phyloP scores from a whole-genome alignment of 1,140 invertebrate species.

The Medauroidea extradentata region DNA sequence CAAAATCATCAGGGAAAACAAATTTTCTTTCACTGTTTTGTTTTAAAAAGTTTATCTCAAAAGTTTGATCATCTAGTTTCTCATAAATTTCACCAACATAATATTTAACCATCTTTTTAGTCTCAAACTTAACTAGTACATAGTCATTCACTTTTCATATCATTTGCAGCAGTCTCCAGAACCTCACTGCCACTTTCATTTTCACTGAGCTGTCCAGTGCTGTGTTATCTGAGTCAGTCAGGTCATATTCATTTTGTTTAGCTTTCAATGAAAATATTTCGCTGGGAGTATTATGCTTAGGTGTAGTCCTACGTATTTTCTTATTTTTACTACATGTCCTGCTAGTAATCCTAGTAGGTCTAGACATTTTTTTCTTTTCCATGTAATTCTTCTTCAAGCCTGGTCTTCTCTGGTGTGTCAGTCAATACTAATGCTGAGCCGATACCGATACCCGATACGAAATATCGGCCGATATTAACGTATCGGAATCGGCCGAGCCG shows the following conservation, averaged over 20 bases:
- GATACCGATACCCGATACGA: no score
- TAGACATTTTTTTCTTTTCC: neutral
- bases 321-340: neutral
- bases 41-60: no score
- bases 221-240: no score
- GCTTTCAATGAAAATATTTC: neutral
- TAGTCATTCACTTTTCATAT: neutral
- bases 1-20: no score
- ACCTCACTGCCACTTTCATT: neutral
- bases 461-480: no score
- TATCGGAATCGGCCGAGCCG: no score
- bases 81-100: no score
- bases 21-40: no score
- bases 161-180: neutral
- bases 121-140: neutral
- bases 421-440: neutral
- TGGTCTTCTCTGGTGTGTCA: neutral
- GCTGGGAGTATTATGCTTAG: neutral
- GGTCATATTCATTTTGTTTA: no score
- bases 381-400: neutral
- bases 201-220: neutral
- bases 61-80: no score
- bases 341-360: no score
- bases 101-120: no score
- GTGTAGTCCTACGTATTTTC: neutral